Conservation (phyloP, 2,113 vertebrate genomes). For the Xenotilapia longispinis region DNA sequence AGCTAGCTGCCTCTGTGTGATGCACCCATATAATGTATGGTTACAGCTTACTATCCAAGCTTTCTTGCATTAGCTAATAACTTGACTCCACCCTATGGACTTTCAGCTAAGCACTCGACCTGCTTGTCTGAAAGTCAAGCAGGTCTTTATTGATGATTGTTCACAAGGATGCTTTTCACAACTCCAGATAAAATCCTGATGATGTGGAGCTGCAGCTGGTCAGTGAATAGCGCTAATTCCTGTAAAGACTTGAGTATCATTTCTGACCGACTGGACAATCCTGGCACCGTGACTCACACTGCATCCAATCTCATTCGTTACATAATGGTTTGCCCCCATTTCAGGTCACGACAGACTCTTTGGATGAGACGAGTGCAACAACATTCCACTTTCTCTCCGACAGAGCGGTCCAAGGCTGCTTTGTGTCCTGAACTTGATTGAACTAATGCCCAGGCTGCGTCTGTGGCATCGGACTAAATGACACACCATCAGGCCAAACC, state of each 20-base stretch:
- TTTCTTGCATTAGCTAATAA: not conserved
- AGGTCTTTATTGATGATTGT: not conserved
- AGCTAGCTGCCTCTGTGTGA: not conserved
- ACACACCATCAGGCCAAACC: not conserved
- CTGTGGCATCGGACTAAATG: not conserved
- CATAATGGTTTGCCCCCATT: not conserved
- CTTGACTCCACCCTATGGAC: not conserved
- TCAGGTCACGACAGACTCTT: not conserved
- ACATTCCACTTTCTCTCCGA: not conserved
- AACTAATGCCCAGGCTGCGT: not conserved
- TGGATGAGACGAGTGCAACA: not conserved
- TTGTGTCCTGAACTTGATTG: not conserved
- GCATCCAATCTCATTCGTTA: slow-evolving; percentile 1
- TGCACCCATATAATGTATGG: not conserved
- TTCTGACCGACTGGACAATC: slow-evolving; percentile 1
- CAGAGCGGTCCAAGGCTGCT: not conserved
- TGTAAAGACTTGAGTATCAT: not conserved
- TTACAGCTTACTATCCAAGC: not conserved
- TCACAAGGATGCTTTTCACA: not conserved
- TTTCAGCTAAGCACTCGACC: not conserved
- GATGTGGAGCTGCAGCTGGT: not conserved
- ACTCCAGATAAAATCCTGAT: not conserved
- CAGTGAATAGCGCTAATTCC: not conserved
- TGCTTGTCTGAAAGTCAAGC: not conserved
- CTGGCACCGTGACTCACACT: slow-evolving; percentile 6